These are phyloP conservation scores for Drosophila leonis DNA, from an alignment of 2,888 invertebrate species.

Conservation along the genomic window DNA sequence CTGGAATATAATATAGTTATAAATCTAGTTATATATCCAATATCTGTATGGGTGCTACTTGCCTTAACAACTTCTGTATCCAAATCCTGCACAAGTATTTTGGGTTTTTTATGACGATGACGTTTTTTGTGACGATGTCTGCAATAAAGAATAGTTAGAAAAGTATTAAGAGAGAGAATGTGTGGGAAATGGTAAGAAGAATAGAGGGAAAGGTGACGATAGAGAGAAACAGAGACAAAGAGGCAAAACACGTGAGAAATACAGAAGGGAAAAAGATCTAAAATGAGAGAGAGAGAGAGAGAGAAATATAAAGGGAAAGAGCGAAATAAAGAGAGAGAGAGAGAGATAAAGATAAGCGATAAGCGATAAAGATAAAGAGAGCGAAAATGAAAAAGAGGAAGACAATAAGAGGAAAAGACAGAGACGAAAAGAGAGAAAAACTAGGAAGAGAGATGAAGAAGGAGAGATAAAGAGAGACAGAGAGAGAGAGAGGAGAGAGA, in stretches of 20 bases:
- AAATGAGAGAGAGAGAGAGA: neutral
- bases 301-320: neutral
- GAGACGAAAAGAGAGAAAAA: too few relatives aligned
- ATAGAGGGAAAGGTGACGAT: neutral
- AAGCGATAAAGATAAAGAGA: too few relatives aligned
- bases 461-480: too few relatives aligned
- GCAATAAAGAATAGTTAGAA: conserved; percentile 5
- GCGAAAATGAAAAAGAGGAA: too few relatives aligned
- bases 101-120: conserved; percentile 85
- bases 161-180: neutral
- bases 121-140: conserved; percentile 85
- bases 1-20: conserved; percentile 72
- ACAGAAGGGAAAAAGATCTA: neutral
- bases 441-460: too few relatives aligned
- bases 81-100: conserved; percentile 85
- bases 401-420: too few relatives aligned
- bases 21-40: neutral
- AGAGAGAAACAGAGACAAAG: neutral
- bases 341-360: too few relatives aligned
- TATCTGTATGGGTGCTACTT: neutral
- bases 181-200: neutral
- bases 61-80: conserved; percentile 86
- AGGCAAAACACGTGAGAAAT: neutral
- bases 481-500: too few relatives aligned
- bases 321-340: too few relatives aligned